Base-by-base conservation (phyloP, 2,888 invertebrate species). In the Hypsopygia costalis region DNA sequence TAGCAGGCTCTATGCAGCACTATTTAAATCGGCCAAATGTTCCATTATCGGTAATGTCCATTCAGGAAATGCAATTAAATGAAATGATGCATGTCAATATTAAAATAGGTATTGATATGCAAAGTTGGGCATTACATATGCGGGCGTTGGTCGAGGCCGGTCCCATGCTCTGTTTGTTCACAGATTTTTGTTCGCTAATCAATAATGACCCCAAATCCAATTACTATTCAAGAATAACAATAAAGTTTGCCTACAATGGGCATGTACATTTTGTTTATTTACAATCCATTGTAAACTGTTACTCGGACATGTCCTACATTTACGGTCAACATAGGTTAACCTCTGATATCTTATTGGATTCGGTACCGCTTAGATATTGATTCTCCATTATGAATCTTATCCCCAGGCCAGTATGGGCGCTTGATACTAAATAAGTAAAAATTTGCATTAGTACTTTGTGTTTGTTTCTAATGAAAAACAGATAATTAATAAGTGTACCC, bases 31-130 rank as follows among this genome's bases (percentile, higher is more conserved):
- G 48, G 49, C 52, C 41, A 58, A 62, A 62, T 57, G 60, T 55
- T 46, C 58, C 52, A 58, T 60, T 70, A 74, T 66, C 63, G 56
- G 51, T 52, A 52, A 62, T 58, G 50, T 43, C 55, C 62, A 71
- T 74, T 72, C 69, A 79, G 83, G 81, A 81, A 83, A 80, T 79
- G 78, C 75, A 82, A 82, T 85, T 80, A 86, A 78, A 83, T 74
- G 69, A 74, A 87, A 83, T 83, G 86, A 81, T 81, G 82, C 87
- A 73, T 87, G 85, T 78, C 85, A 74, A 81, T 81, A 82, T 81
- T 81, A 81, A 82, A 85, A 80, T 72, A 77, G 67, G 72, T 72
- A 88, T 86, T 86, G 80, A 86, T 82, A 88, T 88, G 87, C 76
- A 83, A 87, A 87, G 77, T 70, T 56, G 62, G 56, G 72, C 69